These are phyloP conservation scores for Drosophila macrospina DNA, from an alignment of 2,888 invertebrate genomes.

Conservation along the genomic window DNA sequence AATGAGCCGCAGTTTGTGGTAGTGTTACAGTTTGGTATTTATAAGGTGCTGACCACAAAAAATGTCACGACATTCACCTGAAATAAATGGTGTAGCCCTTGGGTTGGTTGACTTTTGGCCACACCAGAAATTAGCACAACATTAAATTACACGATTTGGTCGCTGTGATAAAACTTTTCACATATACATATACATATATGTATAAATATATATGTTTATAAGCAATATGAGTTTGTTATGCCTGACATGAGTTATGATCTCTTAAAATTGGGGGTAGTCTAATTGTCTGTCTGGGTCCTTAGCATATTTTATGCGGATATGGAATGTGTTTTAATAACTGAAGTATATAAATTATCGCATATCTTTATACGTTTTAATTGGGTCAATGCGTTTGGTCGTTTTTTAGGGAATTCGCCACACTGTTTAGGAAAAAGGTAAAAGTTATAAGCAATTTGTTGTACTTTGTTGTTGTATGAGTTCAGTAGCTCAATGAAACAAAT, in stretches of 20 bases:
- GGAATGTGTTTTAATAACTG: conserved; percentile 50
- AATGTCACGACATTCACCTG: conserved; percentile 79
- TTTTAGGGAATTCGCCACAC: not conserved
- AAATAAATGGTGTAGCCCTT: conserved; percentile 23
- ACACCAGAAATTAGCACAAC: conserved; percentile 78
- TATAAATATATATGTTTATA: no score
- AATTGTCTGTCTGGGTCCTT: conserved; percentile 23
- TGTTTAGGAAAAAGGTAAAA: no score
- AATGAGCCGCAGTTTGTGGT: conserved; percentile 57
- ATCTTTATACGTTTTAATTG: conserved; percentile 54
- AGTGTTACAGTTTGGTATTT: conserved; percentile 8
- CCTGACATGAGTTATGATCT: conserved; percentile 76
- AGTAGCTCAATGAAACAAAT: no score
- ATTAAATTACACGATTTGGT: conserved; percentile 78
- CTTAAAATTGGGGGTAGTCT: conserved; percentile 35
- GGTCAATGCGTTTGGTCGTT: conserved; percentile 50
- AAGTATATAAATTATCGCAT: conserved; percentile 41
- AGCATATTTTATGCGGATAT: conserved; percentile 58
- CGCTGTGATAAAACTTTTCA: conserved; percentile 63
- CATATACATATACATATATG: conserved; percentile 10
- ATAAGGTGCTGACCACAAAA: conserved; percentile 53
- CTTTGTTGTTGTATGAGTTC: no score
- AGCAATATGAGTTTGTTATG: conserved; percentile 33
- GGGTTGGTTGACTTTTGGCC: conserved; percentile 44
- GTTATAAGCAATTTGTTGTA: no score